Conservation (phyloP, 35 echinoderm and acorn worm genomes). For the Heliocidaris tuberculata region DNA sequence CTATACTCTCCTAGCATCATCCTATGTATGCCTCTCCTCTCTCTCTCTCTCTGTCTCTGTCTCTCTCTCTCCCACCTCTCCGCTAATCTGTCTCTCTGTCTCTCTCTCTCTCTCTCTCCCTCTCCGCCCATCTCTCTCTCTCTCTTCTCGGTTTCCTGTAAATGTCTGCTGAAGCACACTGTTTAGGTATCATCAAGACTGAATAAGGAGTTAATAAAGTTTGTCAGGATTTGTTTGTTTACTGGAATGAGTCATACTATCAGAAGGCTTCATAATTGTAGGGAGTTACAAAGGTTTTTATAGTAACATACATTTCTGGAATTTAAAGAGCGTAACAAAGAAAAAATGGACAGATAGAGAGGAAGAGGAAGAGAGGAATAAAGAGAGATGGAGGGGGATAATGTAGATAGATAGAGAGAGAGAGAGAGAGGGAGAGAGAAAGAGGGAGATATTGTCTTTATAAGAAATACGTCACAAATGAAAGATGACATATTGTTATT, state of each 20-base stretch:
- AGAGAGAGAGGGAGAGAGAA: not conserved
- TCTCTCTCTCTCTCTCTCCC: too few species aligned
- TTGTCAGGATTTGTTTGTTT: not conserved
- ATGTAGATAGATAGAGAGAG: not conserved
- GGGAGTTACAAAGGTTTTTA: too few species aligned
- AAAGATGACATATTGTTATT: not conserved
- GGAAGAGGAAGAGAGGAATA: constrained; percentile 1
- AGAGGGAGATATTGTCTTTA: not conserved
- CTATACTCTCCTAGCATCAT: not conserved
- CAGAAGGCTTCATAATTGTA: too few species aligned
- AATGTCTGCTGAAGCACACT: too few species aligned
- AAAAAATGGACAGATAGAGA: not conserved
- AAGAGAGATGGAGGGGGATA: not conserved
- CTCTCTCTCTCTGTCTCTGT: not conserved
- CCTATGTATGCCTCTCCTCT: not conserved
- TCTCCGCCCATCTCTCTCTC: not conserved
- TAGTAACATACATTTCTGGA: too few species aligned
- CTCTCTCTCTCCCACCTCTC: not conserved
- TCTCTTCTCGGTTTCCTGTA: not conserved
- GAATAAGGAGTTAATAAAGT: not conserved
- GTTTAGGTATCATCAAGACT: too few species aligned
- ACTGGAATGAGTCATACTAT: not conserved
- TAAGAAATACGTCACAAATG: not conserved
- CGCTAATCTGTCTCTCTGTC: too few species aligned
- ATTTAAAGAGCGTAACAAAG: not conserved